These are phyloP conservation scores for Lymantria monacha DNA, from an alignment of 2,888 invertebrate genomes.

Conservation along the genomic window DNA sequence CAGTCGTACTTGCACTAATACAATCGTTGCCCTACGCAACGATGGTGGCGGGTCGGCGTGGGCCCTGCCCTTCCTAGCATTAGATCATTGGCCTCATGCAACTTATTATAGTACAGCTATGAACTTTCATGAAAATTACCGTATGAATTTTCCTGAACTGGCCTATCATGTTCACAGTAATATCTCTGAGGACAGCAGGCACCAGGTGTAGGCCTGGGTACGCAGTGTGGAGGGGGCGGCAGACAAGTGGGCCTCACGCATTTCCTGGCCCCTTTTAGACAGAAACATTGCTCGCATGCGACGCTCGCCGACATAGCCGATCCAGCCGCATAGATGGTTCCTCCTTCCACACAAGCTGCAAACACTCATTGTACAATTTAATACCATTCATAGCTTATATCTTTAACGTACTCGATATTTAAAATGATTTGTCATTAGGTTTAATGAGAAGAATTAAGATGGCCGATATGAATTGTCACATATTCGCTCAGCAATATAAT, in stretches of 20 bases:
- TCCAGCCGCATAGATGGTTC: constrained; percentile 88
- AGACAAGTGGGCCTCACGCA: constrained; percentile 92
- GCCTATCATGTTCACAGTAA: constrained; percentile 75
- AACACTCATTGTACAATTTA: constrained; percentile 43
- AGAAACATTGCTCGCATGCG: constrained; percentile 94
- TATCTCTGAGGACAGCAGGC: constrained; percentile 92
- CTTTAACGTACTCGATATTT: neutral
- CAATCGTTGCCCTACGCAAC: too few species aligned
- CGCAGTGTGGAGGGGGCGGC: constrained; percentile 87
- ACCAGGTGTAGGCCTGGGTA: constrained; percentile 82
- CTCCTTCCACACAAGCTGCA: constrained; percentile 87
- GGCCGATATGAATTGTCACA: too few species aligned
- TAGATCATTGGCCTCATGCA: too few species aligned
- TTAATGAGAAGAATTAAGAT: too few species aligned
- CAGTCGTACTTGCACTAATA: too few species aligned
- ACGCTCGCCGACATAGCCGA: constrained; percentile 91
- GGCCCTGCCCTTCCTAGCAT: too few species aligned
- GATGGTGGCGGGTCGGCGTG: too few species aligned
- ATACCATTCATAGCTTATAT: neutral
- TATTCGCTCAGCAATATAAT: too few species aligned
- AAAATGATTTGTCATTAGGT: too few species aligned
- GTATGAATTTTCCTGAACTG: constrained; percentile 1
- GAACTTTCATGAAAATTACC: constrained; percentile 10
- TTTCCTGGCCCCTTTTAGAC: constrained; percentile 86
- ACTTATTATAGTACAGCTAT: too few species aligned